Base-by-base conservation (phyloP, 2,113 vertebrate genomes). In the Sula dactylatra region DNA sequence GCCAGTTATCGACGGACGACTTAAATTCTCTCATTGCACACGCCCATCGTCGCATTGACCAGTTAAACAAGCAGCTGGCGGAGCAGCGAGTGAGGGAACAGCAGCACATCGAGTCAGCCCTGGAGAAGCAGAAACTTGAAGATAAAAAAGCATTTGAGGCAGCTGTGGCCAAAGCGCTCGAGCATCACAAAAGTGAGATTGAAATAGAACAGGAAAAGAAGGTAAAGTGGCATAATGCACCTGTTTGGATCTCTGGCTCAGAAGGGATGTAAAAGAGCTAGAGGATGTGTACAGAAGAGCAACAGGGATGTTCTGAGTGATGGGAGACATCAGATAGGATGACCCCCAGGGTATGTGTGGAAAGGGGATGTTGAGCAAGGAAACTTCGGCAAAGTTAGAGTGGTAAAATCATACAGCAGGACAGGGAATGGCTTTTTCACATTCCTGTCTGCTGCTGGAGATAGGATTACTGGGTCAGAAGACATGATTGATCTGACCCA, bases 11-110 rank as follows among this genome's bases (percentile, higher is more conserved):
- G 5, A 62, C 94, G 0, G 99, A 99, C 1, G 99, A 99, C 95
- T 97, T 99, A 49, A 99, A 99, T 52, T 98, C 99, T 1, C 98
- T 99, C 67, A 99, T 99, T 2, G 99, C 99, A 2, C 99, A 99
- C 0, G 99, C 99, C 1, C 99, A 99, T 92, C 99, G 99, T 1
- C 99, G 99, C 80, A 99, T 99, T 3, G 99, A 99, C 97, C 99
- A 99, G 96, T 95, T 99, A 10, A 99, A 99, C 96, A 97, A 92
- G 88, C 98, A 99, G 95, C 98, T 99, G 73, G 99, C 99, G 0
- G 99, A 99, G 82, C 99, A 99, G 98, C 97, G 99, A 1, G 99
- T 99, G 44, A 86, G 98, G 5, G 99, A 99, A 86, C 98, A 99
- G 97, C 98, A 99, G 96, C 99, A 98, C 95, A 98, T 99, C 0